phyloP scores from a whole-genome alignment of 2,888 invertebrate genomes.

The Tillus elongatus region DNA sequence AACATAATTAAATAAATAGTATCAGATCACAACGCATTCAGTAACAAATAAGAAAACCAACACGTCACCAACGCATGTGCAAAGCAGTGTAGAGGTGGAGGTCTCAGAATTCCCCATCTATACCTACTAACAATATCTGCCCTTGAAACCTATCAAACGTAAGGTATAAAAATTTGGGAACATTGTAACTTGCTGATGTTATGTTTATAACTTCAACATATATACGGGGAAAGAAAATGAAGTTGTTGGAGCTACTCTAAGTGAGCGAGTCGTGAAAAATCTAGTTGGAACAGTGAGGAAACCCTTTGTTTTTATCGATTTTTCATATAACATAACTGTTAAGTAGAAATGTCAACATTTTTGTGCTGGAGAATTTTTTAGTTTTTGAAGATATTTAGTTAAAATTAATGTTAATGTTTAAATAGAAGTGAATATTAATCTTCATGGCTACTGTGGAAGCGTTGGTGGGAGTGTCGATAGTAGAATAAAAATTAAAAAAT shows the following conservation, averaged over 20 bases:
- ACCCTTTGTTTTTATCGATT: slow-evolving; percentile 13
- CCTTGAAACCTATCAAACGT: slow-evolving; percentile 21
- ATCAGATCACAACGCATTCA: too few relatives aligned
- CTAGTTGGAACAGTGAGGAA: slow-evolving; percentile 10
- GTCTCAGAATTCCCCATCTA: too few relatives aligned
- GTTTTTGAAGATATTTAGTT: too few relatives aligned
- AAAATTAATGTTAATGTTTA: too few relatives aligned
- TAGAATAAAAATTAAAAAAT: slow-evolving; percentile 8
- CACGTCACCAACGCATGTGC: too few relatives aligned
- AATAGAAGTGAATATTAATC: too few relatives aligned
- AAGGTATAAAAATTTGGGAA: slow-evolving; percentile 17
- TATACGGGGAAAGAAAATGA: slow-evolving; percentile 13
- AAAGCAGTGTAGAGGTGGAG: too few relatives aligned
- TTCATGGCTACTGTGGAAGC: not conserved
- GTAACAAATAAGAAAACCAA: too few relatives aligned
- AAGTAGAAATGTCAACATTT: too few relatives aligned
- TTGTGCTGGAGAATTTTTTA: too few relatives aligned
- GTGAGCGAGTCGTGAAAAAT: slow-evolving; percentile 15
- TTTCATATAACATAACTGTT: slow-evolving; percentile 8
- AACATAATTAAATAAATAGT: too few relatives aligned
- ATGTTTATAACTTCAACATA: slow-evolving; percentile 16
- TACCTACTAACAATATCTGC: slow-evolving; percentile 17
- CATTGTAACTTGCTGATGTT: slow-evolving; percentile 13
- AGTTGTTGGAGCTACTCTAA: slow-evolving; percentile 11
- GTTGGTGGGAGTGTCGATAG: slow-evolving; percentile 5